phyloP scores from a whole-genome alignment of 1,140 invertebrate genomes.

The Drosophila pruinosa region DNA sequence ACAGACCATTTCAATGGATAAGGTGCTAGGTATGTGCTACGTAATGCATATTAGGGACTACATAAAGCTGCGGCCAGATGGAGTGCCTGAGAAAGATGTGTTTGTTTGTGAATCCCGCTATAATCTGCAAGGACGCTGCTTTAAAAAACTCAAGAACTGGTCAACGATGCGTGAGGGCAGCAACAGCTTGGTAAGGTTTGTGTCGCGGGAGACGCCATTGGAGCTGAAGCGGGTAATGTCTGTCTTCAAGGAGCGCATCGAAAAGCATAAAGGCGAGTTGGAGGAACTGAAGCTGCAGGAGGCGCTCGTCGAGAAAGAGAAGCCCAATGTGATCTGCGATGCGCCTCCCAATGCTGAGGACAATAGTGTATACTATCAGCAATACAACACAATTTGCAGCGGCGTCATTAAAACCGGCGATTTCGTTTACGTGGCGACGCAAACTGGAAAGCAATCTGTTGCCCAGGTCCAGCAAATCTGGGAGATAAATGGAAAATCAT shows the following conservation, averaged over 20 bases:
- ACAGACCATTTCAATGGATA: conserved; percentile 91
- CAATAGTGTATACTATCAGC: conserved; percentile 94
- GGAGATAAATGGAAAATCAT: conserved; percentile 93
- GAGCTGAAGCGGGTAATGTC: conserved; percentile 95
- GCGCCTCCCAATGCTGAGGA: conserved; percentile 85
- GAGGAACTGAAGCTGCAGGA: conserved; percentile 92
- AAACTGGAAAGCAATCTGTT: conserved; percentile 93
- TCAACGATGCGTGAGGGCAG: conserved; percentile 83
- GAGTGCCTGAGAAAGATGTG: conserved; percentile 95
- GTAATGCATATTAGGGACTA: conserved; percentile 98
- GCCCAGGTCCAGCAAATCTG: conserved; percentile 97
- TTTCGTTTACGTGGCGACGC: conserved; percentile 95
- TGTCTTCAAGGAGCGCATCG: conserved; percentile 95
- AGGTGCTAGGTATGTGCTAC: conserved; percentile 95
- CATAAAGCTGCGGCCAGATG: conserved; percentile 94
- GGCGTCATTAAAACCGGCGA: conserved; percentile 95
- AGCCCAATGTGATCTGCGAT: conserved; percentile 88
- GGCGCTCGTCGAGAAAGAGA: conserved; percentile 90
- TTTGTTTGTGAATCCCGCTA: conserved; percentile 99
- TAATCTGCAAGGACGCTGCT: conserved; percentile 91
- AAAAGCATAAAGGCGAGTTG: conserved; percentile 95
- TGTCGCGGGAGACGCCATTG: conserved; percentile 88
- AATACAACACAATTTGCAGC: conserved; percentile 92
- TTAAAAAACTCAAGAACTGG: conserved; percentile 98
- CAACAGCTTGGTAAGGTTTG: conserved; percentile 86